Percentiles rank a stretch among this genome's conserved stretches.
phyloP scores from a whole-genome alignment of 2,113 vertebrate species.

The Poeciliopsis retropinna region DNA sequence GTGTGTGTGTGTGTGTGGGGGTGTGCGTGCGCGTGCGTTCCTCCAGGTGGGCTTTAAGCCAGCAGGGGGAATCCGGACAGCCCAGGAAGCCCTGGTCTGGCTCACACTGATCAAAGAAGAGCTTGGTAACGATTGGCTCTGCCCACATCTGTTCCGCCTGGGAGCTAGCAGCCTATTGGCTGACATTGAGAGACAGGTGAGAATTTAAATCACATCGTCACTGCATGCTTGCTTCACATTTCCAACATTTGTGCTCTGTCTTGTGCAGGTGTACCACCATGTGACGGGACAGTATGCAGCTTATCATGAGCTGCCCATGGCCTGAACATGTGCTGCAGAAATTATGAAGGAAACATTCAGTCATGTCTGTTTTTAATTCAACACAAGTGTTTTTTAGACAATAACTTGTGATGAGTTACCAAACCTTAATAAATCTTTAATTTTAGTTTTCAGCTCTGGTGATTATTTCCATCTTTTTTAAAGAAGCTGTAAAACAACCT shows the following conservation, averaged over 20 bases:
- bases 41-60: slow-evolving; percentile 90
- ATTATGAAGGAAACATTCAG: neutral
- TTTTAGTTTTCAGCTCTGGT: no score
- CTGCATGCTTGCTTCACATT: neutral
- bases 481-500: no score
- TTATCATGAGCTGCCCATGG: slow-evolving; percentile 89
- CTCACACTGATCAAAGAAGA: slow-evolving; percentile 92
- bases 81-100: slow-evolving; percentile 91
- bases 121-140: slow-evolving; percentile 89
- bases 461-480: no score
- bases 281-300: slow-evolving; percentile 90
- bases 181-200: slow-evolving; percentile 95
- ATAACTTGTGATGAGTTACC: no score
- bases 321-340: slow-evolving; percentile 67
- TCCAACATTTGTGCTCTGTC: neutral
- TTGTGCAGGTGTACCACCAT: slow-evolving; percentile 90
- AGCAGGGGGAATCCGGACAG: slow-evolving; percentile 92
- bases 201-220: neutral
- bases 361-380: no score
- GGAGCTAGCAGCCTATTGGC: slow-evolving; percentile 92
- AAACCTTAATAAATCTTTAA: no score
- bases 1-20: no score
- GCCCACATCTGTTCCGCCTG: slow-evolving; percentile 89
- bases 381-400: no score
- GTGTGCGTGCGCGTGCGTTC: no score